Evolutionary conservation across 1,140 invertebrate species (phyloP).

Genomic region (Magallana gigas): DNA sequence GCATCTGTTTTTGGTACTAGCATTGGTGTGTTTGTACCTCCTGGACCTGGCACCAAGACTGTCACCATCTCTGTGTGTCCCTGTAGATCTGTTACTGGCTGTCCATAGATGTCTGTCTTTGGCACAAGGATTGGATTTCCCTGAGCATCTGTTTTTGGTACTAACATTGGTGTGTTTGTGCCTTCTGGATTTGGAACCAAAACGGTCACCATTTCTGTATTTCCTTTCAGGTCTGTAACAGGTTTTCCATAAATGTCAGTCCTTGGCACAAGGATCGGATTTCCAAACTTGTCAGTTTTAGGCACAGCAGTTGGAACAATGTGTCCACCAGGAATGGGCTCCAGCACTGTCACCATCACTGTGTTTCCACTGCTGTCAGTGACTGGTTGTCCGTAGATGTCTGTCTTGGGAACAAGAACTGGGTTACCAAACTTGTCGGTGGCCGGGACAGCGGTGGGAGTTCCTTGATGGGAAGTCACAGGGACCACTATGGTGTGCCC

Average conservation of each 20-base stretch:
- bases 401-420: slow-evolving; percentile 40
- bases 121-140: slow-evolving; percentile 31
- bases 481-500: background rate
- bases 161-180: background rate
- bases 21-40: slow-evolving; percentile 12
- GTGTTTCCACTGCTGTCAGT: background rate
- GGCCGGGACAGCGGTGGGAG: slow-evolving; percentile 37
- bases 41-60: slow-evolving; percentile 46
- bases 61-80: slow-evolving; percentile 25
- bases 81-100: background rate
- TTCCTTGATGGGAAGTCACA: slow-evolving; percentile 1
- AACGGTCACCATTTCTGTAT: background rate
- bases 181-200: background rate
- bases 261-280: slow-evolving; percentile 23
- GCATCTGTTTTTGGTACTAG: slow-evolving; percentile 15
- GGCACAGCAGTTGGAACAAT: slow-evolving; percentile 20
- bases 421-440: slow-evolving; percentile 31
- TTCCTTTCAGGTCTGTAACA: slow-evolving; percentile 6
- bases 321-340: background rate
- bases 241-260: slow-evolving; percentile 36
- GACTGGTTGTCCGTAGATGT: background rate
- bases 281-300: slow-evolving; percentile 26
- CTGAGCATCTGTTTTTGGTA: slow-evolving; percentile 2
- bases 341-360: slow-evolving; percentile 12
- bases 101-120: slow-evolving; percentile 41